A percentile compares a stretch with the other conserved stretches of the same genome.
phyloP scores from a whole-genome alignment of 2,797 vertebrate species.

The Distichodus sexfasciatus region DNA sequence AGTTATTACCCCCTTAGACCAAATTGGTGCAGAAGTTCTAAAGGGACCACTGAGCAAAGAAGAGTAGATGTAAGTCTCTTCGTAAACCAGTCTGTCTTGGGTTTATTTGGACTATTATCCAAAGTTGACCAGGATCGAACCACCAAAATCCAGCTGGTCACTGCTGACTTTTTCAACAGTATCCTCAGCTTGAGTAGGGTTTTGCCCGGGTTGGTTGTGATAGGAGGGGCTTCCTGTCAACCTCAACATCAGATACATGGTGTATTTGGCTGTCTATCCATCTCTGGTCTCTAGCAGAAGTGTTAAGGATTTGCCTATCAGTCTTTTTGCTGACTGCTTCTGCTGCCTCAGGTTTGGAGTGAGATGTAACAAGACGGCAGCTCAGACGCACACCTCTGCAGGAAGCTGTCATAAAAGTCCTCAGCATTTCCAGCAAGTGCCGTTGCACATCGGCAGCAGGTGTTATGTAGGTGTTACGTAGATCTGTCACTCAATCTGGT shows the following conservation, averaged over 20 bases:
- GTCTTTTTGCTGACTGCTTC: too few relatives aligned
- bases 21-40: too few relatives aligned
- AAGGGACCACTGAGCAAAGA: too few relatives aligned
- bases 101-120: too few relatives aligned
- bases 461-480: not conserved
- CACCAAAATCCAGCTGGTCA: too few relatives aligned
- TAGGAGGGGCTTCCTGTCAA: not conserved
- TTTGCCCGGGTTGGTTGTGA: not conserved
- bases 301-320: too few relatives aligned
- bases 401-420: not conserved
- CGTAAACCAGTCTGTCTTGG: too few relatives aligned
- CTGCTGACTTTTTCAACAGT: not conserved
- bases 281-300: too few relatives aligned
- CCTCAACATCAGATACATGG: slow-evolving; percentile 19
- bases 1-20: not conserved
- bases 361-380: not conserved
- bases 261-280: too few relatives aligned
- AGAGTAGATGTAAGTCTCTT: too few relatives aligned
- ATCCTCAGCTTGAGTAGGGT: not conserved
- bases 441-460: too few relatives aligned
- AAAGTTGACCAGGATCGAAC: too few relatives aligned
- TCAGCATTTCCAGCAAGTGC: not conserved
- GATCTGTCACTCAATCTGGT: slow-evolving; percentile 5
- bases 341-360: not conserved
- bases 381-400: not conserved